Evolutionary conservation across 2,113 vertebrate genomes (phyloP), one percentile per base, ranked within the genome.

Genomic region (Pygoscelis antarcticus): DNA sequence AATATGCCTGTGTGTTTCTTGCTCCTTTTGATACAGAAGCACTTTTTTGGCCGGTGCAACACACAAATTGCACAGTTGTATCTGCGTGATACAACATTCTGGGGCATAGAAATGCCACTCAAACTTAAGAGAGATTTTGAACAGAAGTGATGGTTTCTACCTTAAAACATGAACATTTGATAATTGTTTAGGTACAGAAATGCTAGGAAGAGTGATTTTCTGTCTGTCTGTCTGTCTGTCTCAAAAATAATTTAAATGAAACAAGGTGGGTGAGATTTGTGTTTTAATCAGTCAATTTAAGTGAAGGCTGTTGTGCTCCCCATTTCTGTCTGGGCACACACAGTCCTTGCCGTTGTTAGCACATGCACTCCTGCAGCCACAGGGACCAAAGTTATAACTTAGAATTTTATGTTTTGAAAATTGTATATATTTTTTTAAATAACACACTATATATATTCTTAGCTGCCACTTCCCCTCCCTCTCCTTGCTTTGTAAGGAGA

Each of bases 381-480:
- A 44, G 8, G 0, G 9, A 70, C 23, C 14, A 30, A 82, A 84
- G 32, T 16, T 23, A 23, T 0, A 2, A 51, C 44, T 58, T 15
- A 9, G 16, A 81, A 87, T 91, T 83, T 47, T 34, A 40, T 19
- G 18, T 91, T 77, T 81, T 25, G 54, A 57, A 77, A 64, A 69
- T 23, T 4, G 2, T 11, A 6, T 19, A 0, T 36, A 5, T 32
- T 58, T 81, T 29, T 32, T 34, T 17, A 6, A 61, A 34, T 26
- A 46, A 25, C 0, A 0, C 44, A 6, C 16, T 54, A 3, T 14
- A 14, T 5, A 0, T 29, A 8, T 65, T 30, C 8, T 38, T 40
- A 72, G 17, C 65, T 78, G 32, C 52, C 19, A 2, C 29, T 57
- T 89, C 30, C 21, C 27, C 10, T 66, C 29, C n/a, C 19, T 60